Evolutionary conservation across 2,888 invertebrate species (phyloP).

Genomic region (Sphaerophoria taeniata): DNA sequence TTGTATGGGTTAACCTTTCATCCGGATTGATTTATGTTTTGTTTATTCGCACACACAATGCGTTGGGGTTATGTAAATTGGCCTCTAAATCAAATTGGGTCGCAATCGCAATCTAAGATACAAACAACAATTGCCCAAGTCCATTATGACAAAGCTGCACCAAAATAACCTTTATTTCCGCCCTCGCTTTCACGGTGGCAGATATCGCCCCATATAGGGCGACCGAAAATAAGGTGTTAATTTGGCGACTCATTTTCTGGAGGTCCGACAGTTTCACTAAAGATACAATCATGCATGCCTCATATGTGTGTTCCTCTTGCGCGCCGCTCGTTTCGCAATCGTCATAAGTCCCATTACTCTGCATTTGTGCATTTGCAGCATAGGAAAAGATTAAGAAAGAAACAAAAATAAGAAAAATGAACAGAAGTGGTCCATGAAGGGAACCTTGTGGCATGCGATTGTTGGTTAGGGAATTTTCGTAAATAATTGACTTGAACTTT

Average conservation of each 20-base stretch:
- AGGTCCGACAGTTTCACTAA: constrained; percentile 59
- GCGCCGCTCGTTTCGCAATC: no score
- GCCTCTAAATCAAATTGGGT: constrained; percentile 67
- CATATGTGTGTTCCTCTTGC: no score
- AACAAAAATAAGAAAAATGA: constrained; percentile 28
- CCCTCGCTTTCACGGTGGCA: constrained; percentile 27
- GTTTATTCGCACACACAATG: constrained; percentile 64
- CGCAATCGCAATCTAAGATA: neutral
- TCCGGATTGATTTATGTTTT: constrained; percentile 74
- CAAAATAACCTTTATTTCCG: constrained; percentile 41
- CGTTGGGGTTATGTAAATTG: constrained; percentile 71
- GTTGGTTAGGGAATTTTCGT: constrained; percentile 48
- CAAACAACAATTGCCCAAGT: constrained; percentile 1
- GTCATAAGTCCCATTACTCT: constrained; percentile 56
- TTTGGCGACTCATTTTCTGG: constrained; percentile 66
- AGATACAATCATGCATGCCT: constrained; percentile 58
- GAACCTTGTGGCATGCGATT: constrained; percentile 48
- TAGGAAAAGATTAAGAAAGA: constrained; percentile 6
- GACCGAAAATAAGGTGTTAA: constrained; percentile 66
- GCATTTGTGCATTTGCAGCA: constrained; percentile 46
- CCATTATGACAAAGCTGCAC: constrained; percentile 60
- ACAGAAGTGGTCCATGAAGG: constrained; percentile 50
- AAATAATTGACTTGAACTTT: constrained; percentile 74
- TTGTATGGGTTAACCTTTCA: constrained; percentile 33
- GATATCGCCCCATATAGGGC: constrained; percentile 23